These are phyloP conservation scores for Dolichallabes microphthalmus DNA, from an alignment of 2,113 vertebrate species.

Conservation along the genomic window DNA sequence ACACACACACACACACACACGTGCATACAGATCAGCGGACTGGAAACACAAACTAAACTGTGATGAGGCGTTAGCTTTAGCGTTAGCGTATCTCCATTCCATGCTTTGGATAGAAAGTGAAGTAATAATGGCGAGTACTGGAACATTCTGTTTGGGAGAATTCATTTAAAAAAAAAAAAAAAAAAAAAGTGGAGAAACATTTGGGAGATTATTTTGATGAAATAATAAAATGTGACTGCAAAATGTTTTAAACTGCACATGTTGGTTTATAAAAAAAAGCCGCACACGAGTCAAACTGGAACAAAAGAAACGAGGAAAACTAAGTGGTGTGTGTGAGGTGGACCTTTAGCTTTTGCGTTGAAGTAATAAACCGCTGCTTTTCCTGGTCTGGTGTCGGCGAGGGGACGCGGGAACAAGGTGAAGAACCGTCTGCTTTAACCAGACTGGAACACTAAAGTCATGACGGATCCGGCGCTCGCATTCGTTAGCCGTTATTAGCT, in stretches of 20 bases:
- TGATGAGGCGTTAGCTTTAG: background rate
- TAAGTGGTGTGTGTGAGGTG: too few relatives aligned
- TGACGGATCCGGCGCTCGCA: background rate
- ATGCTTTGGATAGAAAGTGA: background rate
- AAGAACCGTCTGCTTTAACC: background rate
- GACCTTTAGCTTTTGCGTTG: background rate
- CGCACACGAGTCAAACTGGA: background rate
- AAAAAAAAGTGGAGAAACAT: background rate
- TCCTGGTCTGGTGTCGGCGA: background rate
- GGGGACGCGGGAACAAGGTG: background rate
- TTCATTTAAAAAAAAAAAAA: background rate
- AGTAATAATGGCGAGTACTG: background rate
- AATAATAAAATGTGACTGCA: constrained; percentile 22
- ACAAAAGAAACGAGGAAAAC: too few relatives aligned
- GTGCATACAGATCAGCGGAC: background rate
- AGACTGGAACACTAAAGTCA: background rate
- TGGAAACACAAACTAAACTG: background rate
- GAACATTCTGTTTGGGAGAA: constrained; percentile 1
- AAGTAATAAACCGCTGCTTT: background rate
- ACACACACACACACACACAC: background rate
- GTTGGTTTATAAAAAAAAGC: constrained; percentile 41
- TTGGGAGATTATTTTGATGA: constrained; percentile 8
- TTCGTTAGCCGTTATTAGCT: background rate
- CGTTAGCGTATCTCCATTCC: background rate
- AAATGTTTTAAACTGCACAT: constrained; percentile 52